Conservation (phyloP, 2,797 vertebrate genomes). For the Hylomyscus alleni region DNA sequence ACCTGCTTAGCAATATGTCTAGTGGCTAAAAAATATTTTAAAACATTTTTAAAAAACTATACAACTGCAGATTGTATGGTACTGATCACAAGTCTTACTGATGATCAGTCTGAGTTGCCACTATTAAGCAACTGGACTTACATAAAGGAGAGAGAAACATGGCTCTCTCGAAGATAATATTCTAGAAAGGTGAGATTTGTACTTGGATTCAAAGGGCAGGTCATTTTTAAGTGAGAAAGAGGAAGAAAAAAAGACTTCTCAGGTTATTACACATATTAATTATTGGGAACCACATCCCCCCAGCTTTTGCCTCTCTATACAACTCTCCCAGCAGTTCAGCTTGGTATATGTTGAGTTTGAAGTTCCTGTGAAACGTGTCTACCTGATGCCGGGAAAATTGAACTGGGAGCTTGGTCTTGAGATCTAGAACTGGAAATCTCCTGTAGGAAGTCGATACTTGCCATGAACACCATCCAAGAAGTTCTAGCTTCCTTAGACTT, state of each 20-base stretch:
- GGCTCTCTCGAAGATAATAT: not conserved
- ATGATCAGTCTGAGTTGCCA: not conserved
- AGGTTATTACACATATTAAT: not conserved
- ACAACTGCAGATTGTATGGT: not conserved
- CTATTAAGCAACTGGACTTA: not conserved
- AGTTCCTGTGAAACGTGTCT: not conserved
- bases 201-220: not conserved
- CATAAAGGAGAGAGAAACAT: not conserved
- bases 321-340: not conserved
- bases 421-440: constrained; percentile 70
- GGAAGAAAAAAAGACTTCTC: not conserved
- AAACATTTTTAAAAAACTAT: constrained; percentile 56
- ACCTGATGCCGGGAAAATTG: constrained; percentile 60
- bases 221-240: constrained; percentile 19
- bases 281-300: not conserved
- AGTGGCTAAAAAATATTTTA: not conserved
- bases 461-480: constrained; percentile 63
- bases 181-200: constrained; percentile 39
- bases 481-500: constrained; percentile 59
- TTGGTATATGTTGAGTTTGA: constrained; percentile 27
- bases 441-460: constrained; percentile 62
- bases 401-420: constrained; percentile 66
- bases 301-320: not conserved
- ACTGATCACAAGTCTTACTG: not conserved
- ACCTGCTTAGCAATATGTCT: constrained; percentile 42